phyloP scores from a whole-genome alignment of 2,113 vertebrate genomes.

The Forbesichthys papilliferus region DNA sequence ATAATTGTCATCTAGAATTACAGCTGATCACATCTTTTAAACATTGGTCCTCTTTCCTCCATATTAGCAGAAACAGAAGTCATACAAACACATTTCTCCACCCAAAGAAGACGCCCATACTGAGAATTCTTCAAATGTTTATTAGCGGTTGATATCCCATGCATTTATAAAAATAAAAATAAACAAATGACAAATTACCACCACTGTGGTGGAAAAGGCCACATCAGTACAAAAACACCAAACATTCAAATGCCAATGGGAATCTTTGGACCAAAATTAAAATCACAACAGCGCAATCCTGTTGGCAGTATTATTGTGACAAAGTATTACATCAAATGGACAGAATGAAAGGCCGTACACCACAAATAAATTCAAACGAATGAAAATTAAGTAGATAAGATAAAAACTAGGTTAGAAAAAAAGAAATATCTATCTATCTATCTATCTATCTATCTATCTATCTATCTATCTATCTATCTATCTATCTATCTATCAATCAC shows the following conservation, averaged over 20 bases:
- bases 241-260: conserved; percentile 48
- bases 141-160: background rate
- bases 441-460: too few species aligned
- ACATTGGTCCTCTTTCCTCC: too few species aligned
- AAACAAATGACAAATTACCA: background rate
- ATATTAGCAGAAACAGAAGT: too few species aligned
- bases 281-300: conserved; percentile 24
- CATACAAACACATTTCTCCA: too few species aligned
- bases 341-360: too few species aligned
- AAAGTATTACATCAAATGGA: conserved; percentile 29
- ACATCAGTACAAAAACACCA: conserved; percentile 14
- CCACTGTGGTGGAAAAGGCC: conserved; percentile 1
- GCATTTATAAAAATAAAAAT: background rate
- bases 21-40: too few species aligned
- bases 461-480: too few species aligned
- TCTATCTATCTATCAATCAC: too few species aligned
- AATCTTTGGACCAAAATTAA: conserved; percentile 42
- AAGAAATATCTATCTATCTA: background rate
- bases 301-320: conserved; percentile 21
- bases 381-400: background rate
- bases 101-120: too few species aligned
- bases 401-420: background rate
- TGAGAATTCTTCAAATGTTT: background rate
- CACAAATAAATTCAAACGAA: background rate
- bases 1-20: too few species aligned